These are phyloP conservation scores for Oscheius onirici DNA, from an alignment of 2,888 invertebrate species.

Conservation along the genomic window DNA sequence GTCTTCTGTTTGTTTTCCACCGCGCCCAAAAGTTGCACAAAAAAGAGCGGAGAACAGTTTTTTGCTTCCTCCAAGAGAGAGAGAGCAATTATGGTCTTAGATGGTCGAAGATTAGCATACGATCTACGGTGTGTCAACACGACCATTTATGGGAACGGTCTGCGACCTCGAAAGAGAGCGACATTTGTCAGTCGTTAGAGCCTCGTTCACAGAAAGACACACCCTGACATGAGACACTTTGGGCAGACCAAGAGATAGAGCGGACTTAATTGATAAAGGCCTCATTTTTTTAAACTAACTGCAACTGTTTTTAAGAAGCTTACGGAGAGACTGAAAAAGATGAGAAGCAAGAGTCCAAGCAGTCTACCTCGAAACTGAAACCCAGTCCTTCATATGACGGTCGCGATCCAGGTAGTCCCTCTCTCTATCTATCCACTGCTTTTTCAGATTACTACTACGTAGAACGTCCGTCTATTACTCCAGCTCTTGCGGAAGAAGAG, in stretches of 20 bases:
- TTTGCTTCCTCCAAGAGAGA: background rate
- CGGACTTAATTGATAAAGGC: no score
- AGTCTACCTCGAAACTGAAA: background rate
- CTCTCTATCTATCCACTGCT: constrained; percentile 1
- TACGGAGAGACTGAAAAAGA: background rate
- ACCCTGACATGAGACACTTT: background rate
- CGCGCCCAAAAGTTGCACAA: background rate
- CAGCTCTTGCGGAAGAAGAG: background rate
- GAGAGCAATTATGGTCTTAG: background rate
- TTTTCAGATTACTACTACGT: constrained; percentile 18
- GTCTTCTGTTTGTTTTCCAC: constrained; percentile 16
- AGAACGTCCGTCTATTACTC: constrained; percentile 8
- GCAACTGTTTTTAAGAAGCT: background rate
- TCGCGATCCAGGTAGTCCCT: constrained; percentile 18
- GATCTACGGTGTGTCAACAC: constrained; percentile 6
- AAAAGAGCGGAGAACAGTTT: constrained; percentile 6
- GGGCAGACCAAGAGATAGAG: no score
- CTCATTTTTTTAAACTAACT: background rate
- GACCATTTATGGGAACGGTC: constrained; percentile 2
- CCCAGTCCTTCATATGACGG: constrained; percentile 9
- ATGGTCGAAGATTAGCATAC: no score
- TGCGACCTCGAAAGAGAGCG: constrained; percentile 10
- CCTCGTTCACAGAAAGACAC: constrained; percentile 9
- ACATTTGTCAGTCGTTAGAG: constrained; percentile 23
- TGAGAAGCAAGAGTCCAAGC: background rate